A percentile compares a stretch with the other conserved stretches of the same genome.
phyloP scores from a whole-genome alignment of 2,113 vertebrate genomes.

The Gallinago undulata region DNA sequence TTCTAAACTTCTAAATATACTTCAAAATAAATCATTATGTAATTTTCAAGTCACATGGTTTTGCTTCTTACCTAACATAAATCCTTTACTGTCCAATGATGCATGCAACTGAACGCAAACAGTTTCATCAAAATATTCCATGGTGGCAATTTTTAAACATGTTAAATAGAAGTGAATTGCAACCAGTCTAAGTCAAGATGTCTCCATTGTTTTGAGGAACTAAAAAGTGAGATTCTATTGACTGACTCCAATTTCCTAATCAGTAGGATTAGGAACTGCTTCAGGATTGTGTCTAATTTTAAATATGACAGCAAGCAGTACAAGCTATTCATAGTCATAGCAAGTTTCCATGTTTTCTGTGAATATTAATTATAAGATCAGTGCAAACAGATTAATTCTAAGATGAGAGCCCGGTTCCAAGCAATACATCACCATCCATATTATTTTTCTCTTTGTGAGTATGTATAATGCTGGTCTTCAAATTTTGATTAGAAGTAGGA shows the following conservation, averaged over 20 bases:
- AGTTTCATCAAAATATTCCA: not conserved
- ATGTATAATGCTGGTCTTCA: not conserved
- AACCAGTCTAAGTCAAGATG: not conserved
- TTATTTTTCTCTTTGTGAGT: not conserved
- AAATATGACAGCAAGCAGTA: not conserved
- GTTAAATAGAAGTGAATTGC: not conserved
- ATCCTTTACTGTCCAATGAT: not conserved
- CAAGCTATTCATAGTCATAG: not conserved
- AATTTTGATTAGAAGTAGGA: not conserved
- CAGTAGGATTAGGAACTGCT: not conserved
- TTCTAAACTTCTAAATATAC: not conserved
- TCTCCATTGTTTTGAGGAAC: not conserved
- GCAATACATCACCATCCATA: not conserved
- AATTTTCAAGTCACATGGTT: not conserved
- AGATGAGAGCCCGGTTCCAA: not conserved
- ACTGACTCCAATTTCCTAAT: not conserved
- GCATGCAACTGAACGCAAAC: not conserved
- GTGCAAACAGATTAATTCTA: not conserved
- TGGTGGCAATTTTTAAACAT: not conserved
- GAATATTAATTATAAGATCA: not conserved
- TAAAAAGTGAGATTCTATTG: not conserved
- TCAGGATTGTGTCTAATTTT: not conserved
- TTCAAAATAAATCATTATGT: not conserved
- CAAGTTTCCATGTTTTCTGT: not conserved
- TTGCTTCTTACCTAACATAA: not conserved